phyloP scores from a whole-genome alignment of 2,888 invertebrate species.

The Meliscaeva auricollis region DNA sequence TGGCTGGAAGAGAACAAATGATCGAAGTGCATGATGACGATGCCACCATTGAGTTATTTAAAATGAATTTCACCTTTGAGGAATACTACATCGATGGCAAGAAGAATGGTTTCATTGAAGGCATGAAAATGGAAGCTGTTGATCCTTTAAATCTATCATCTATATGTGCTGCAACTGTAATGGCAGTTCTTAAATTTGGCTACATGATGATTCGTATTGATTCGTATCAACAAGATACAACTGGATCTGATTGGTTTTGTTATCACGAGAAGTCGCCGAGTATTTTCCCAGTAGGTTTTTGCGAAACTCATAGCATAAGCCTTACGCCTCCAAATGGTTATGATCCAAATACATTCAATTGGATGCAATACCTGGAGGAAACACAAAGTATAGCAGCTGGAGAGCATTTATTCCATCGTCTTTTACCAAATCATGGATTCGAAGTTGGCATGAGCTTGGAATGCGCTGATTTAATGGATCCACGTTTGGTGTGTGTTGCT shows the following conservation, averaged over 20 bases:
- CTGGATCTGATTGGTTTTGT: slow-evolving; percentile 97
- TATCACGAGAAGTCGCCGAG: slow-evolving; percentile 97
- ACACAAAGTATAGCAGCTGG: slow-evolving; percentile 89
- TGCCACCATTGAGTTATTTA: slow-evolving; percentile 92
- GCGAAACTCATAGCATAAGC: slow-evolving; percentile 91
- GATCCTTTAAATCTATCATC: slow-evolving; percentile 97
- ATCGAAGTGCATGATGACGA: slow-evolving; percentile 88
- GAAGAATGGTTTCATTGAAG: slow-evolving; percentile 88
- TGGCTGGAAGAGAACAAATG: slow-evolving; percentile 84
- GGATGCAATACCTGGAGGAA: slow-evolving; percentile 90
- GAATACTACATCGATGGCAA: slow-evolving; percentile 85
- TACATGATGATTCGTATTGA: slow-evolving; percentile 99
- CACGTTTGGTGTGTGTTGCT: slow-evolving; percentile 97
- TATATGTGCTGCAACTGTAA: slow-evolving; percentile 97
- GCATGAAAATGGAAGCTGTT: slow-evolving; percentile 98
- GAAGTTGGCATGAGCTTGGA: slow-evolving; percentile 96
- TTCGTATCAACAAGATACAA: slow-evolving; percentile 93
- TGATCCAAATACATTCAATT: slow-evolving; percentile 88
- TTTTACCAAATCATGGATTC: slow-evolving; percentile 94
- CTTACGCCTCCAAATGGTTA: slow-evolving; percentile 94
- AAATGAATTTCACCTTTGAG: slow-evolving; percentile 86
- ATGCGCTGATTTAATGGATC: slow-evolving; percentile 99
- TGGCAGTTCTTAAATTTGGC: slow-evolving; percentile 95
- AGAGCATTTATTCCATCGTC: slow-evolving; percentile 90
- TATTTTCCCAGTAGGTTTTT: slow-evolving; percentile 98